These are phyloP conservation scores for Buceros bicornis DNA, from an alignment of 2,797 vertebrate genomes.

Conservation along the genomic window DNA sequence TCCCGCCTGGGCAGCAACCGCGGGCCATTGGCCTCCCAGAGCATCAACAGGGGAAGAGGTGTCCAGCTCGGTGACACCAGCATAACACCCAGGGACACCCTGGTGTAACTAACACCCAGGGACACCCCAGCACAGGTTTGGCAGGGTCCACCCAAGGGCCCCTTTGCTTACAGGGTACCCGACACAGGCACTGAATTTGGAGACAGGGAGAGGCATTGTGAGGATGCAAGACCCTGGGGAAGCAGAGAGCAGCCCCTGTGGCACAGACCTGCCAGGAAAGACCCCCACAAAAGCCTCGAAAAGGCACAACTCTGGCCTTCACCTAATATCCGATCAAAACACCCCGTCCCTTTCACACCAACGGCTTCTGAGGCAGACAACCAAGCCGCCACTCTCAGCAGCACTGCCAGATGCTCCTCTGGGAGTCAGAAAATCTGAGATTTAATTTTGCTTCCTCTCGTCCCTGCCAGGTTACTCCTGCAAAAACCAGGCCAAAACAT, in stretches of 20 bases:
- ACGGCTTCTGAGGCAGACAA: neutral
- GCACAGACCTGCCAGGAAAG: fast-evolving
- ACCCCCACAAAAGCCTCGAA: fast-evolving
- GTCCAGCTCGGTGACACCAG: neutral
- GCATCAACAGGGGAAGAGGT: neutral
- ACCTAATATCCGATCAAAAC: neutral
- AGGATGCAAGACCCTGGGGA: neutral
- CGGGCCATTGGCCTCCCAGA: neutral
- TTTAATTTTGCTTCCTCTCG: constrained; percentile 47
- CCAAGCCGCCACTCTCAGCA: neutral
- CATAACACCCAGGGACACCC: too few species aligned
- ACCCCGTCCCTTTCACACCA: neutral
- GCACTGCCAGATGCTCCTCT: constrained; percentile 9
- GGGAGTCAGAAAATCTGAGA: constrained; percentile 37
- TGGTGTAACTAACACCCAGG: neutral
- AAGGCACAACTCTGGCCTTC: neutral
- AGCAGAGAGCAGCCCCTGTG: fast-evolving
- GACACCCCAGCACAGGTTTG: fast-evolving
- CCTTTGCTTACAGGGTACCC: neutral
- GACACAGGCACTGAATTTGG: fast-evolving
- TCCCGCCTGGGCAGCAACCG: constrained; percentile 25
- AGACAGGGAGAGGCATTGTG: fast-evolving
- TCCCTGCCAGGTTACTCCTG: constrained; percentile 52
- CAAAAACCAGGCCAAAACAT: constrained; percentile 49
- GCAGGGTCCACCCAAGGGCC: neutral